Evolutionary conservation across 1,140 invertebrate species (phyloP).

Genomic region (Bombyx mandarina): DNA sequence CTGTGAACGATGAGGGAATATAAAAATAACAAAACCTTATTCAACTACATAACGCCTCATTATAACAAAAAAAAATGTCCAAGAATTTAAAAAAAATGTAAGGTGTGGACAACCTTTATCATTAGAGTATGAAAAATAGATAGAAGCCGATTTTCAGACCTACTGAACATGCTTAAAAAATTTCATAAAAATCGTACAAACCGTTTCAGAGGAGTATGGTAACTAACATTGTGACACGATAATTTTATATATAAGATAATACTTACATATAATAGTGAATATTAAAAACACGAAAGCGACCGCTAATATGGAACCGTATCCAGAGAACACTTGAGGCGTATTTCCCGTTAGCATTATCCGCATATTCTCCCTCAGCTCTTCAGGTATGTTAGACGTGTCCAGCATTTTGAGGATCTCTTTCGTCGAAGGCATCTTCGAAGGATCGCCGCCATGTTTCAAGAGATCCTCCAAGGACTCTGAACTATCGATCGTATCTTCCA

Average conservation of each 20-base stretch:
- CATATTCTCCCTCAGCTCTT: constrained; percentile 69
- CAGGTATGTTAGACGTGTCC: constrained; percentile 68
- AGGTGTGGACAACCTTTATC: too few relatives aligned
- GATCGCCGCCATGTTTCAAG: constrained; percentile 28
- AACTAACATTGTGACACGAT: too few relatives aligned
- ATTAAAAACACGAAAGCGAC: constrained; percentile 32
- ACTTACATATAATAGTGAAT: constrained; percentile 45
- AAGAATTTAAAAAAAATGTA: too few relatives aligned
- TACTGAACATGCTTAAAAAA: too few relatives aligned
- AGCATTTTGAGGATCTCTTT: constrained; percentile 73
- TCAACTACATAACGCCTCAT: too few relatives aligned
- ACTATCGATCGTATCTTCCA: constrained; percentile 13
- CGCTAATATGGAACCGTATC: constrained; percentile 20
- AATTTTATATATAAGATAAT: not conserved
- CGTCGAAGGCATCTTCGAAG: constrained; percentile 55
- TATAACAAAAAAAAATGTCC: too few relatives aligned
- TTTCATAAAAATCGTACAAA: not conserved
- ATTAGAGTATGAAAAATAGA: too few relatives aligned
- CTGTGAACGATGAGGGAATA: too few relatives aligned
- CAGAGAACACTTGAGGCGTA: constrained; percentile 36
- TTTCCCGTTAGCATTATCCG: constrained; percentile 59
- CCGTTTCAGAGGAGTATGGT: too few relatives aligned
- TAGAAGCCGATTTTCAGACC: too few relatives aligned
- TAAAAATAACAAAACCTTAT: too few relatives aligned
- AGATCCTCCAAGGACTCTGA: constrained; percentile 17